These are phyloP conservation scores for Harpalus rufipes DNA, from an alignment of 2,888 invertebrate genomes.

Conservation along the genomic window DNA sequence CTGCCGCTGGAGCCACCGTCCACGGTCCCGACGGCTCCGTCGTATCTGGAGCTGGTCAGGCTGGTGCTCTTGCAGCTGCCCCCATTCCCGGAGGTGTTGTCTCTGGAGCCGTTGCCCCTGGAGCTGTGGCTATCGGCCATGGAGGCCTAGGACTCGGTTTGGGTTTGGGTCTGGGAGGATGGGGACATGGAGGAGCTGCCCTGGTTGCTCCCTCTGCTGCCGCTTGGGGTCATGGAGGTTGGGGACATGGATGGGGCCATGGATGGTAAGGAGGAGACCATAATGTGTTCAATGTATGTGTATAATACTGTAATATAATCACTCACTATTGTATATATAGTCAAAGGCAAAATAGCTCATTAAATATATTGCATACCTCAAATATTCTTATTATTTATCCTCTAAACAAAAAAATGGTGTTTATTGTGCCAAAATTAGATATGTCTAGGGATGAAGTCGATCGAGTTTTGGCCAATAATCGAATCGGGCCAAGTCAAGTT, in stretches of 20 bases:
- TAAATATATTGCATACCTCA: background rate
- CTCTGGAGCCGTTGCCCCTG: conserved; percentile 73
- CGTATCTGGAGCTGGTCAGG: conserved; percentile 68
- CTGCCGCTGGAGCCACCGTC: conserved; percentile 72
- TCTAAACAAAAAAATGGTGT: background rate
- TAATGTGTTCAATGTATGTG: conserved; percentile 55
- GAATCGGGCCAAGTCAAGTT: too few relatives aligned
- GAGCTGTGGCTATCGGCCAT: conserved; percentile 69
- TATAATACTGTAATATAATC: conserved; percentile 39
- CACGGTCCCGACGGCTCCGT: conserved; percentile 57
- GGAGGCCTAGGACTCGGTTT: conserved; percentile 50
- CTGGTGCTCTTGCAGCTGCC: conserved; percentile 76
- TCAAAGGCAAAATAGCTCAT: conserved; percentile 47
- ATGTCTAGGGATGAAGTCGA: too few relatives aligned
- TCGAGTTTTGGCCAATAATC: too few relatives aligned
- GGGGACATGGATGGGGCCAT: conserved; percentile 58
- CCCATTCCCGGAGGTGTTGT: conserved; percentile 73
- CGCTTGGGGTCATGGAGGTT: conserved; percentile 52
- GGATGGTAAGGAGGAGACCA: conserved; percentile 43
- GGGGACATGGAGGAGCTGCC: conserved; percentile 63
- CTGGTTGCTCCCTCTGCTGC: conserved; percentile 44
- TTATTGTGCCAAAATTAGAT: too few relatives aligned
- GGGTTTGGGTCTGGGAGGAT: conserved; percentile 40
- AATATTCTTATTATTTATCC: background rate
- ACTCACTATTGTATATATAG: conserved; percentile 59